Percentiles rank a stretch among this genome's conserved stretches.
Evolutionary conservation across 1,140 invertebrate species (phyloP).

Genomic region (Heliconius hewitsoni): DNA sequence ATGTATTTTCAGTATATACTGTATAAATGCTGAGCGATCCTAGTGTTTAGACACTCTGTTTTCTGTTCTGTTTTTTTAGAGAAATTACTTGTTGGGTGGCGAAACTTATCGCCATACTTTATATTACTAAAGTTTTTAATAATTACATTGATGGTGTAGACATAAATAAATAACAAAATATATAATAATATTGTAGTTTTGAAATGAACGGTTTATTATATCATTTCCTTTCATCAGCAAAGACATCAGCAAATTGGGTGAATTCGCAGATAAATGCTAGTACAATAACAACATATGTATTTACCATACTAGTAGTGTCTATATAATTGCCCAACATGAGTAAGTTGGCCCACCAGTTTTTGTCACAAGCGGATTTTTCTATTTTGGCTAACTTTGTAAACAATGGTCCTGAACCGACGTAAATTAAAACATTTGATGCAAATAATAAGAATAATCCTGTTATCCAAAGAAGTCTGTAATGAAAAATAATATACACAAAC

Average conservation of each 20-base stretch:
- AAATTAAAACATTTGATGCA: not conserved
- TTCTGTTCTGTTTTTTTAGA: too few relatives aligned
- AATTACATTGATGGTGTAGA: too few relatives aligned
- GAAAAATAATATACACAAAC: not conserved
- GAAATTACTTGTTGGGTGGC: not conserved
- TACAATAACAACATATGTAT: too few relatives aligned
- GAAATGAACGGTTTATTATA: too few relatives aligned
- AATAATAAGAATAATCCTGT: conserved; percentile 22
- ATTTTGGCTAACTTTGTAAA: conserved; percentile 15
- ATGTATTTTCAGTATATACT: too few relatives aligned
- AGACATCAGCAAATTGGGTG: too few relatives aligned
- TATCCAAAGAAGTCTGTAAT: conserved; percentile 1
- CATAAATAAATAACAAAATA: too few relatives aligned
- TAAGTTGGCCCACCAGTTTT: conserved; percentile 43
- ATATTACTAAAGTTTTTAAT: not conserved
- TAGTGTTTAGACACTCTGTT: too few relatives aligned
- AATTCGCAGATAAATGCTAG: too few relatives aligned
- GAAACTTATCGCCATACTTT: not conserved
- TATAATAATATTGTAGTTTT: too few relatives aligned
- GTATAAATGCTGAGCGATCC: too few relatives aligned
- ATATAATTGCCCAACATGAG: conserved; percentile 48
- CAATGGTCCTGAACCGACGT: conserved; percentile 39
- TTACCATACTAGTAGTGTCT: conserved; percentile 41
- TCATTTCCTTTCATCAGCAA: too few relatives aligned
- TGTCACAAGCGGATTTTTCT: conserved; percentile 26